Percentiles rank a stretch among this genome's conserved stretches.
Evolutionary conservation across 53 echinoderm and acorn worm genomes (phyloP).

Genomic region (Arbacia lixula): DNA sequence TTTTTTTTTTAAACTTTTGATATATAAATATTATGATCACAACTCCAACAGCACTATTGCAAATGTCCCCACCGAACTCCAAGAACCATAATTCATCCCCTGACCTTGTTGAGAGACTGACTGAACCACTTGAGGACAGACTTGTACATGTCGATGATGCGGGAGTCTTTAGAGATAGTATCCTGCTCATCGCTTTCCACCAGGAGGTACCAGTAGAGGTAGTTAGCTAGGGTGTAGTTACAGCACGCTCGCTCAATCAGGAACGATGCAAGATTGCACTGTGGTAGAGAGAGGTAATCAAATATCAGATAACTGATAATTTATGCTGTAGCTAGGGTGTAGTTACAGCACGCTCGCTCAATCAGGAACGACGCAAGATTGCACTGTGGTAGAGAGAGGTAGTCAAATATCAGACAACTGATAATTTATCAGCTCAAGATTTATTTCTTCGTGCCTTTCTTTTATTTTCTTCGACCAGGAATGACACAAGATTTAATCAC

Average conservation of each 20-base stretch:
- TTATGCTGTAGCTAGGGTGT: slow-evolving; percentile 93
- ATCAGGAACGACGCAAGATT: slow-evolving; percentile 96
- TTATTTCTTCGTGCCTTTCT: no score
- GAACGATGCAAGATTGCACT: slow-evolving; percentile 94
- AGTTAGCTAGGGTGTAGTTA: slow-evolving; percentile 96
- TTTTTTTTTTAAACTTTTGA: no score
- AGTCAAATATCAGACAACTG: not conserved
- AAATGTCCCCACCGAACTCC: no score
- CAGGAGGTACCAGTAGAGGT: slow-evolving; percentile 94
- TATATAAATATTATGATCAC: no score
- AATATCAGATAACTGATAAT: no score
- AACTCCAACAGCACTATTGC: no score
- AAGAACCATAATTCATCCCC: no score
- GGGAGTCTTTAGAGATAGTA: slow-evolving; percentile 79
- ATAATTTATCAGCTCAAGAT: no score
- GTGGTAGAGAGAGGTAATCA: not conserved
- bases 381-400: slow-evolving; percentile 49
- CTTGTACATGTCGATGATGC: slow-evolving; percentile 94
- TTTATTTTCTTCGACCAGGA: no score
- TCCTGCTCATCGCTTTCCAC: slow-evolving; percentile 97
- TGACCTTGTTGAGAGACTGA: slow-evolving; percentile 85
- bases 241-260: slow-evolving; percentile 90
- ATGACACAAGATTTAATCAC: no score
- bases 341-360: slow-evolving; percentile 91
- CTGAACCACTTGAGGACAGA: slow-evolving; percentile 91